These are phyloP conservation scores for Bradypodion ventrale DNA, from an alignment of 2,797 vertebrate genomes.

Conservation along the genomic window DNA sequence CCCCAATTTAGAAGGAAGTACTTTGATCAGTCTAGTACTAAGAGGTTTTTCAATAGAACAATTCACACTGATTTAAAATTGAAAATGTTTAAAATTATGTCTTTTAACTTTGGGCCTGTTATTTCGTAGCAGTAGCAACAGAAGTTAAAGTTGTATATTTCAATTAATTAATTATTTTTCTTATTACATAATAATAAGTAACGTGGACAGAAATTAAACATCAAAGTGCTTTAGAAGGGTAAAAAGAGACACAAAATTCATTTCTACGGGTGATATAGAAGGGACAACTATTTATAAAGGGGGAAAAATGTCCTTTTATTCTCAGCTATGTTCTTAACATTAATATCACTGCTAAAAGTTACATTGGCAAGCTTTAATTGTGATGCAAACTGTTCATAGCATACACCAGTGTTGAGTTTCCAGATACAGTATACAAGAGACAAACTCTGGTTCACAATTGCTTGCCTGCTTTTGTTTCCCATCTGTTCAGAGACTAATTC, in stretches of 20 bases:
- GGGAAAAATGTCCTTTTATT: not conserved
- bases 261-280: not conserved
- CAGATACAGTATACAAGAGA: not conserved
- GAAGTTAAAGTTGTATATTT: not conserved
- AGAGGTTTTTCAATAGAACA: not conserved
- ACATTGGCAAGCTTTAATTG: not conserved
- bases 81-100: not conserved
- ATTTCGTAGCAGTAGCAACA: not conserved
- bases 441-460: not conserved
- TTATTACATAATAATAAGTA: not conserved
- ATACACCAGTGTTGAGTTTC: not conserved
- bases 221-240: not conserved
- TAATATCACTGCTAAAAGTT: not conserved
- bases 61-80: fast-evolving
- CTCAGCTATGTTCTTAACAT: not conserved
- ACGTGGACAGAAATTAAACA: not conserved
- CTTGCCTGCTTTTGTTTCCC: not conserved
- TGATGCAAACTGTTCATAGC: not conserved
- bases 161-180: not conserved
- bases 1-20: not conserved
- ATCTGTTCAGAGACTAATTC: too few relatives aligned
- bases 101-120: not conserved
- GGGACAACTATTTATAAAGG: not conserved
- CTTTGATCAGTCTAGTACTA: not conserved
- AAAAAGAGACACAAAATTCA: not conserved